Percentiles rank a stretch among this genome's conserved stretches.
phyloP scores from a whole-genome alignment of 2,113 vertebrate genomes.

The Ophthalmolycus amberensis region DNA sequence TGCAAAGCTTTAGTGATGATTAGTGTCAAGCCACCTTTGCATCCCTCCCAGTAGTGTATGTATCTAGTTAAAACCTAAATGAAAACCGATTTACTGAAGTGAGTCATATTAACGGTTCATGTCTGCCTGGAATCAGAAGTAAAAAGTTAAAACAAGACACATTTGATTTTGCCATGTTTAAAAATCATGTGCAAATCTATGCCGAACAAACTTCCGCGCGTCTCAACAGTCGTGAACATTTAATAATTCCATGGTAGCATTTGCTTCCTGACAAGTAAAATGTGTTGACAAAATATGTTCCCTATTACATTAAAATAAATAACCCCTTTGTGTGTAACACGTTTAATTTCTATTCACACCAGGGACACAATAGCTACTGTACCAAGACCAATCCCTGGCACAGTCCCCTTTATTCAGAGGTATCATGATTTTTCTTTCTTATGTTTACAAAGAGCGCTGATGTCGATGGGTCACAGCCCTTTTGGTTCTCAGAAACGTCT shows the following conservation, averaged over 20 bases:
- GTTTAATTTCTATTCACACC: slow-evolving; percentile 10
- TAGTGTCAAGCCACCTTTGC: background rate
- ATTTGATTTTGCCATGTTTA: background rate
- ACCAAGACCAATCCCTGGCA: background rate
- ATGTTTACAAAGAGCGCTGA: slow-evolving; percentile 23
- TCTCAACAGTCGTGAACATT: background rate
- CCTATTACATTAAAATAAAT: background rate
- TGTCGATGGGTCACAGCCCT: slow-evolving; percentile 2
- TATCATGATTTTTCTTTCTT: slow-evolving; percentile 1
- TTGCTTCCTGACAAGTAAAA: background rate
- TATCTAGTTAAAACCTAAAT: background rate
- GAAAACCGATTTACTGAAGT: background rate
- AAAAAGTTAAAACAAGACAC: background rate
- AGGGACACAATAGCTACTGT: background rate
- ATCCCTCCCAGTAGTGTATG: background rate
- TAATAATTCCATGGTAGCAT: background rate
- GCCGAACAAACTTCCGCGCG: background rate
- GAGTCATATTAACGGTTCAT: background rate
- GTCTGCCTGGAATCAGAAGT: background rate
- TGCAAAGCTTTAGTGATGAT: background rate
- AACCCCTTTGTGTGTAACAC: background rate
- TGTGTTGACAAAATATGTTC: background rate
- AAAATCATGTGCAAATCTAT: background rate
- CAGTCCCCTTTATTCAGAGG: slow-evolving; percentile 21
- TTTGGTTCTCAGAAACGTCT: slow-evolving; percentile 1